Evolutionary conservation across 2,797 vertebrate species (phyloP).

Genomic region (Ctenopoma kingsleyae): DNA sequence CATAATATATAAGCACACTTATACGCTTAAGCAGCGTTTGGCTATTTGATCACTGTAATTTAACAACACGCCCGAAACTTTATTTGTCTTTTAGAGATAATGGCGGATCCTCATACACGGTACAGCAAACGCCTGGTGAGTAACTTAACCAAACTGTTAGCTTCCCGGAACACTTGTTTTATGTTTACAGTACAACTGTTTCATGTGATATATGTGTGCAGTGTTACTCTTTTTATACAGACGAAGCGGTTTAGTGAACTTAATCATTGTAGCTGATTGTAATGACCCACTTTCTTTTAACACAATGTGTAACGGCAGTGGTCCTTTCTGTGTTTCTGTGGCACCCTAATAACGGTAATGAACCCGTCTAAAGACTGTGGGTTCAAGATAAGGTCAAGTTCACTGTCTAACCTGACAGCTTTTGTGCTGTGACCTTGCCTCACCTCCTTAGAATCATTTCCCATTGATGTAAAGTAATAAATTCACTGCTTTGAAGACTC

Average conservation of each 20-base stretch:
- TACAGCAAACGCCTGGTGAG: slow-evolving; percentile 98
- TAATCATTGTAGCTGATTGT: not conserved
- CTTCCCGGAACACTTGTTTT: slow-evolving; percentile 22
- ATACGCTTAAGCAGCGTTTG: accelerated
- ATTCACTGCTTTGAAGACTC: not conserved
- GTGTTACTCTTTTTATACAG: accelerated
- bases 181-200: slow-evolving; percentile 25
- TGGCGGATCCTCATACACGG: slow-evolving; percentile 91
- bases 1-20: not conserved
- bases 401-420: slow-evolving; percentile 42
- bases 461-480: slow-evolving; percentile 1
- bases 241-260: not conserved
- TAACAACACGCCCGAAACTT: slow-evolving; percentile 24
- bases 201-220: not conserved
- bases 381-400: slow-evolving; percentile 81
- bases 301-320: not conserved
- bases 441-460: slow-evolving; percentile 1
- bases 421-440: slow-evolving; percentile 40
- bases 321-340: slow-evolving; percentile 25
- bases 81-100: slow-evolving; percentile 63
- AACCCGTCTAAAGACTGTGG: slow-evolving; percentile 62
- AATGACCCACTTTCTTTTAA: not conserved
- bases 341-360: slow-evolving; percentile 37
- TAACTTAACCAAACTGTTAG: slow-evolving; percentile 53
- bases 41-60: not conserved